phyloP scores from a whole-genome alignment of 1,140 invertebrate genomes.

The Drosophila leontia region DNA sequence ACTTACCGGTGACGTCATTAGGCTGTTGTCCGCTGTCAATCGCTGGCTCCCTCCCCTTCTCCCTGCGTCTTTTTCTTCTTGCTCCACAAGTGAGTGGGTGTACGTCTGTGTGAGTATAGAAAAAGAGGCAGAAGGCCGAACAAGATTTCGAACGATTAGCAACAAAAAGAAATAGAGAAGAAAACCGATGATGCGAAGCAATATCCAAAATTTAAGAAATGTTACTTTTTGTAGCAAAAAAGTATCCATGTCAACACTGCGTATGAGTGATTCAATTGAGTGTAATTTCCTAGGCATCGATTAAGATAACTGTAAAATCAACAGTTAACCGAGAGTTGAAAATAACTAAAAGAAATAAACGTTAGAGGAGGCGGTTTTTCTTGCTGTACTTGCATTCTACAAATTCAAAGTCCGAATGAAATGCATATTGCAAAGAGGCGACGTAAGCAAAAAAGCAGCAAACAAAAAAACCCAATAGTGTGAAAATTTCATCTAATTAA shows the following conservation, averaged over 20 bases:
- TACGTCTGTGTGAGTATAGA: slow-evolving; percentile 7
- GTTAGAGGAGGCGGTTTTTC: no score
- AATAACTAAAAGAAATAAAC: no score
- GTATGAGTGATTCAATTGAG: not conserved
- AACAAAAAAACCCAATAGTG: slow-evolving; percentile 54
- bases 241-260: not conserved
- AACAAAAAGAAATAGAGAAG: slow-evolving; percentile 2
- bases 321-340: no score
- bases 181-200: not conserved
- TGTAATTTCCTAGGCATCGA: not conserved
- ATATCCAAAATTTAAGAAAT: not conserved
- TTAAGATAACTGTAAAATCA: no score
- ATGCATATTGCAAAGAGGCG: slow-evolving; percentile 5
- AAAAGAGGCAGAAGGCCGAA: slow-evolving; percentile 1
- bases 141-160: slow-evolving; percentile 31
- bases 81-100: slow-evolving; percentile 19
- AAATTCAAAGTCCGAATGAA: slow-evolving; percentile 7
- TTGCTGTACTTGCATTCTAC: not conserved
- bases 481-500: slow-evolving; percentile 73
- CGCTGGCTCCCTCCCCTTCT: slow-evolving; percentile 5
- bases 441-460: slow-evolving; percentile 5
- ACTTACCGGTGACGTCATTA: slow-evolving; percentile 63
- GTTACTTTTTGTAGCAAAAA: not conserved
- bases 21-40: slow-evolving; percentile 65
- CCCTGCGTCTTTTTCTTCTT: not conserved